These are phyloP conservation scores for Oreochromis tanganicae DNA, from an alignment of 2,113 vertebrate genomes.

Conservation along the genomic window DNA sequence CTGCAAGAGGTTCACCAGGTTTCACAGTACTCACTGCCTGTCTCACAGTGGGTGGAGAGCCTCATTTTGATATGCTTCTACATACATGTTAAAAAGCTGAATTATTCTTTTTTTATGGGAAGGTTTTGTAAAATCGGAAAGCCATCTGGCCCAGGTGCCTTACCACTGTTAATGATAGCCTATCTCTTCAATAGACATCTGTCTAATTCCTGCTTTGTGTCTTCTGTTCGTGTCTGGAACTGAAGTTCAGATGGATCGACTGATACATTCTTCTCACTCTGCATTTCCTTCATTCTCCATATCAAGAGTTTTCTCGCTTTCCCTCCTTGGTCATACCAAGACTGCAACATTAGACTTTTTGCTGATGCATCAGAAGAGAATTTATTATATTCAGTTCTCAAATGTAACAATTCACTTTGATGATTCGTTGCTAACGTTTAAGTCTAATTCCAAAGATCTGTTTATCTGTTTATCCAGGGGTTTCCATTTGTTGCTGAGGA, in stretches of 20 bases:
- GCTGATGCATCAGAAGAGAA: rapidly evolving
- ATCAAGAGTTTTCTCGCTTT: not conserved
- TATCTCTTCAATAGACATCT: not conserved
- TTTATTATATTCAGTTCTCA: not conserved
- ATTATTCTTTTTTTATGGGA: too few relatives aligned
- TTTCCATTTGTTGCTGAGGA: too few relatives aligned
- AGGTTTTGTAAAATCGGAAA: too few relatives aligned
- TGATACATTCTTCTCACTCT: not conserved
- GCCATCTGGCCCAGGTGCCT: too few relatives aligned
- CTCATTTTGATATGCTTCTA: too few relatives aligned
- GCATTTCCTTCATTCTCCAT: not conserved
- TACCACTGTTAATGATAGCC: too few relatives aligned
- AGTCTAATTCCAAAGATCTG: too few relatives aligned
- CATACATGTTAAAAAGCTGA: too few relatives aligned
- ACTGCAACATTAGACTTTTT: not conserved
- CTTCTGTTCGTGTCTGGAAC: not conserved
- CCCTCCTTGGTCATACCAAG: not conserved
- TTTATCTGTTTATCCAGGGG: too few relatives aligned
- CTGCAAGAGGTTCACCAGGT: too few relatives aligned
- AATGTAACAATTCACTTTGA: not conserved
- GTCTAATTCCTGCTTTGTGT: not conserved
- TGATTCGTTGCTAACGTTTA: not conserved
- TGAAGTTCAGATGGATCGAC: not conserved
- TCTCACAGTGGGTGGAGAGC: too few relatives aligned
- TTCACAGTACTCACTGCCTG: too few relatives aligned